Conservation (phyloP, 2,113 vertebrate genomes). For the Ptilonorhynchus violaceus region DNA sequence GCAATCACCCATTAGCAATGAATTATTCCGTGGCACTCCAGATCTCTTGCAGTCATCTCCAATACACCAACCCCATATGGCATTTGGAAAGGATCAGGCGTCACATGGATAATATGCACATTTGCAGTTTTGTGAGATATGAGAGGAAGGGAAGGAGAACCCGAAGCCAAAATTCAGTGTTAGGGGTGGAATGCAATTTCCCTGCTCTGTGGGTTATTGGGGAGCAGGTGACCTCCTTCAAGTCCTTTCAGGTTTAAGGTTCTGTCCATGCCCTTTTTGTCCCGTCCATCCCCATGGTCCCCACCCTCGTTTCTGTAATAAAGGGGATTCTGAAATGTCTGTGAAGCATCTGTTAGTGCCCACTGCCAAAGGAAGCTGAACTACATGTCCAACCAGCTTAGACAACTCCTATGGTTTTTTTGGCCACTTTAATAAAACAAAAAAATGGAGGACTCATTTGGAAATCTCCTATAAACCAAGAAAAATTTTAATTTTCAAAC, state of each 20-base stretch:
- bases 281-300: rapidly evolving
- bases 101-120: neutral
- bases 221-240: neutral
- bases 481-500: slow-evolving; percentile 1
- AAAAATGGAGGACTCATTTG: neutral
- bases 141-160: neutral
- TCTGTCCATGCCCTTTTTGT: neutral
- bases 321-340: neutral
- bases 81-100: neutral
- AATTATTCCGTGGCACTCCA: neutral
- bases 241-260: neutral
- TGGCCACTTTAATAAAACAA: neutral
- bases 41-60: neutral
- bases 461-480: neutral
- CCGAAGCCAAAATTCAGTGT: neutral
- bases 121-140: neutral
- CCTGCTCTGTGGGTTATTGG: neutral
- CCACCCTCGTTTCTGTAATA: neutral
- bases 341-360: neutral
- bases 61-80: neutral
- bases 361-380: neutral
- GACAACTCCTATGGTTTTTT: neutral
- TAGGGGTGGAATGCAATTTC: neutral
- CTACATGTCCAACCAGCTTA: neutral
- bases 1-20: neutral